Percentiles rank a stretch among this genome's conserved stretches.
These are phyloP conservation scores for Drosophila watanabei DNA, from an alignment of 1,140 invertebrate species.

Conservation along the genomic window DNA sequence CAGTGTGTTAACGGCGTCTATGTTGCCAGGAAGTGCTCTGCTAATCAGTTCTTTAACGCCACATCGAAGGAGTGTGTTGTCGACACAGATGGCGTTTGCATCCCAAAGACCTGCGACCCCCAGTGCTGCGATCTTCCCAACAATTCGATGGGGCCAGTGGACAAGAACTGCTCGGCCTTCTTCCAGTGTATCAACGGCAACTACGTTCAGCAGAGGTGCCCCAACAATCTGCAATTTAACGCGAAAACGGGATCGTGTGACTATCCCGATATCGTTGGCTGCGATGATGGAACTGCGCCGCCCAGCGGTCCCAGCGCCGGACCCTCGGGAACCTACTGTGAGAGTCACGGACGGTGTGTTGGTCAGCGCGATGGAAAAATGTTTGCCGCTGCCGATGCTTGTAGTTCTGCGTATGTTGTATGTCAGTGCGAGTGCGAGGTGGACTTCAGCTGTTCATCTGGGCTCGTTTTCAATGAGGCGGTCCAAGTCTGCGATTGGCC, in stretches of 20 bases:
- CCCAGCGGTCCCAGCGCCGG: conserved; percentile 66
- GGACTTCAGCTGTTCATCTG: conserved; percentile 21
- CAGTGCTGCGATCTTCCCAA: conserved; percentile 55
- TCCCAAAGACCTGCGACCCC: conserved; percentile 51
- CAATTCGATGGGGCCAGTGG: conserved; percentile 33
- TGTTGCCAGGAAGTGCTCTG: conserved; percentile 35
- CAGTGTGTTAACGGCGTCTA: conserved; percentile 40
- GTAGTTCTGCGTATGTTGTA: conserved; percentile 40
- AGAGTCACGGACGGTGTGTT: conserved; percentile 49
- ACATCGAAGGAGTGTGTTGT: conserved; percentile 12
- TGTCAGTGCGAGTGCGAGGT: conserved; percentile 74
- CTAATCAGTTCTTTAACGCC: conserved; percentile 36
- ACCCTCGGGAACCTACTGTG: conserved; percentile 68
- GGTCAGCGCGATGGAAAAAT: conserved; percentile 38
- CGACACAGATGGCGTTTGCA: conserved; percentile 45
- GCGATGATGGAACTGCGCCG: conserved; percentile 57
- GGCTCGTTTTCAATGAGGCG: conserved; percentile 25
- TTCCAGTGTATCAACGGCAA: conserved; percentile 51
- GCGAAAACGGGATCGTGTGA: conserved; percentile 26
- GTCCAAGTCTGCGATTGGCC: conserved; percentile 52
- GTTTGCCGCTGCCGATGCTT: conserved; percentile 1
- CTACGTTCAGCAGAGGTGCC: conserved; percentile 26
- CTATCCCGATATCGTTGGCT: conserved; percentile 48
- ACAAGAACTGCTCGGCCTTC: conserved; percentile 60
- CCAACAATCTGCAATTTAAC: conserved; percentile 62